A percentile compares a stretch with the other conserved stretches of the same genome.
phyloP scores from a whole-genome alignment of 2,797 vertebrate species.

The Muraenolepis orangiensis region DNA sequence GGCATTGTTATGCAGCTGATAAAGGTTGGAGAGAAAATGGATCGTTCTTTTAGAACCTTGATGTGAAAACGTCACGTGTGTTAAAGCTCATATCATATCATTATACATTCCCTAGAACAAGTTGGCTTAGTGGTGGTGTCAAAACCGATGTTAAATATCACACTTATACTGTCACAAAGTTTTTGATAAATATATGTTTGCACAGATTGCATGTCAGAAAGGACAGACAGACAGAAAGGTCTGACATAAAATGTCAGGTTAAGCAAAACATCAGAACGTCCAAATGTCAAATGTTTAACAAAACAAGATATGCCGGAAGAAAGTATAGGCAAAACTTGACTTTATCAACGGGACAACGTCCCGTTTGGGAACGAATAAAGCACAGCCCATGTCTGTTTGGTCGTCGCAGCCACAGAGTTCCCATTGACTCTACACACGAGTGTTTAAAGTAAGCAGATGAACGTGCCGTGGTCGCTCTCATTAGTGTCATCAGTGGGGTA shows the following conservation, averaged over 20 bases:
- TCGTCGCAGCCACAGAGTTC: too few relatives aligned
- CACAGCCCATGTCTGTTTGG: not conserved
- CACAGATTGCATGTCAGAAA: not conserved
- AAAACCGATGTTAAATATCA: too few relatives aligned
- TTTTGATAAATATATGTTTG: not conserved
- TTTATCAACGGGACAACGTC: not conserved
- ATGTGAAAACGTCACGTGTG: not conserved
- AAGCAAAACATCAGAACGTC: too few relatives aligned
- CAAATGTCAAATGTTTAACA: too few relatives aligned
- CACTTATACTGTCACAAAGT: not conserved
- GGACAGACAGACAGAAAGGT: not conserved
- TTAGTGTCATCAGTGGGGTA: too few relatives aligned
- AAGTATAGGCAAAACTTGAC: not conserved
- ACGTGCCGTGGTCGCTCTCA: too few relatives aligned
- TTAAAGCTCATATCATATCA: not conserved
- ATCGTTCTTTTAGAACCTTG: not conserved
- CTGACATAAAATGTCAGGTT: not conserved
- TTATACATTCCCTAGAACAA: not conserved
- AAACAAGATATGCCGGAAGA: not conserved
- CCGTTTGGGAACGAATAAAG: not conserved
- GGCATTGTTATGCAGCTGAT: constrained; percentile 1
- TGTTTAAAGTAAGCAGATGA: too few relatives aligned
- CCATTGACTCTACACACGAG: too few relatives aligned
- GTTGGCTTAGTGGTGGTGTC: not conserved
- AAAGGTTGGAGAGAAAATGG: not conserved